phyloP scores from a whole-genome alignment of 2,113 vertebrate genomes.

The Oreochromis spilurus region DNA sequence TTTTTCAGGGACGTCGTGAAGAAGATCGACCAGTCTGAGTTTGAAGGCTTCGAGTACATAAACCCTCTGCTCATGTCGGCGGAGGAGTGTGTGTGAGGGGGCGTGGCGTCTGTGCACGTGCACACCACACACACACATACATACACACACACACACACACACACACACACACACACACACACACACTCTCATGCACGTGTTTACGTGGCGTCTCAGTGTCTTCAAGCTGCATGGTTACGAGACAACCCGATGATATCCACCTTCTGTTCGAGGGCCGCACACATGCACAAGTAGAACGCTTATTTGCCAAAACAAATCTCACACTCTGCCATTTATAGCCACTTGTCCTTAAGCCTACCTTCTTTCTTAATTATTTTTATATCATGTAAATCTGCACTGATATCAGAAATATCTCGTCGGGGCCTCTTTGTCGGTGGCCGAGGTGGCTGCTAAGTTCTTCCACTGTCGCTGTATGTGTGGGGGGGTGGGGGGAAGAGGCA shows the following conservation, averaged over 20 bases:
- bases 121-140: background rate
- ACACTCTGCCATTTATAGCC: constrained; percentile 75
- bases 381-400: constrained; percentile 69
- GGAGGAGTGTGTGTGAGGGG: constrained; percentile 92
- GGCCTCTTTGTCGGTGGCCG: constrained; percentile 36
- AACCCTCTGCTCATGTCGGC: constrained; percentile 98
- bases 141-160: background rate
- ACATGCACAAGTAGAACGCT: constrained; percentile 49
- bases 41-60: constrained; percentile 99
- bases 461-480: constrained; percentile 35
- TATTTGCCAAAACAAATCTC: constrained; percentile 73
- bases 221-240: constrained; percentile 56
- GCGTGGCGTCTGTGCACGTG: background rate
- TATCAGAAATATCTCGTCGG: constrained; percentile 34
- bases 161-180: background rate
- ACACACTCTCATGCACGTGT: constrained; percentile 13
- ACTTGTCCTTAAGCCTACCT: constrained; percentile 72
- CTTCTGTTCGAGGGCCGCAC: constrained; percentile 37
- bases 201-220: constrained; percentile 42
- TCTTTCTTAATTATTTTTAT: constrained; percentile 68
- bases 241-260: constrained; percentile 40
- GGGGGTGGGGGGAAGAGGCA: background rate
- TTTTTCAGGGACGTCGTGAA: constrained; percentile 85
- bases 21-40: constrained; percentile 99
- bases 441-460: constrained; percentile 51